These are phyloP conservation scores for Platycercus adscitus DNA, from an alignment of 2,113 vertebrate species.

Conservation along the genomic window DNA sequence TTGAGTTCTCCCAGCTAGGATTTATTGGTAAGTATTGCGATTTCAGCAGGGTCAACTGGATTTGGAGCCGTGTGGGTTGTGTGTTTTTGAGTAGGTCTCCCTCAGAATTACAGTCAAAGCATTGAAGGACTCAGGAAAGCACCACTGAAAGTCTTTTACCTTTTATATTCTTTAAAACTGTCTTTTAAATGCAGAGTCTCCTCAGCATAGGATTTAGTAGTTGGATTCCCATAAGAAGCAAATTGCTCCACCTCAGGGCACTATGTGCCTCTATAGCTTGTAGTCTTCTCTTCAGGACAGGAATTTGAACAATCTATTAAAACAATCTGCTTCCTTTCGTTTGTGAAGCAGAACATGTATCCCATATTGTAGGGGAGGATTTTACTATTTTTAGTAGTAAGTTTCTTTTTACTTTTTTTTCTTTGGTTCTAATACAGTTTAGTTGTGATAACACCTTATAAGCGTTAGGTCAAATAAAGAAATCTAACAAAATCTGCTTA, in stretches of 20 bases:
- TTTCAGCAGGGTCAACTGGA: neutral
- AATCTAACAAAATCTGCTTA: neutral
- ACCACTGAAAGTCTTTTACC: neutral
- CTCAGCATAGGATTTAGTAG: neutral
- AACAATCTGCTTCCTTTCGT: neutral
- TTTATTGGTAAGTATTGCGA: constrained; percentile 80
- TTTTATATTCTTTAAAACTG: neutral
- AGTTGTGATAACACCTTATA: neutral
- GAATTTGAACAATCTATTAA: neutral
- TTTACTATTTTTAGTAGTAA: neutral
- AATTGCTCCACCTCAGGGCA: neutral
- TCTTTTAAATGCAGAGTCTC: neutral
- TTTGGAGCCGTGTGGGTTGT: neutral
- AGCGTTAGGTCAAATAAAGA: neutral
- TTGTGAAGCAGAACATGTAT: neutral
- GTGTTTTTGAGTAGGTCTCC: neutral
- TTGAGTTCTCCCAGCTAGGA: constrained; percentile 82
- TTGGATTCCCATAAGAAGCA: neutral
- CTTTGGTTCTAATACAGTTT: neutral
- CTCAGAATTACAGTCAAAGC: neutral
- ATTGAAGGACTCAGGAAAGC: neutral
- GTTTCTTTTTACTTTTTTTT: neutral
- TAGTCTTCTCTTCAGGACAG: neutral
- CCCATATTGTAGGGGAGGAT: neutral
- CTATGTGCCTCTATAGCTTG: neutral